Evolutionary conservation across 2,113 vertebrate genomes (phyloP), one percentile per base, ranked within the genome.

Genomic region (Ophiodon elongatus): DNA sequence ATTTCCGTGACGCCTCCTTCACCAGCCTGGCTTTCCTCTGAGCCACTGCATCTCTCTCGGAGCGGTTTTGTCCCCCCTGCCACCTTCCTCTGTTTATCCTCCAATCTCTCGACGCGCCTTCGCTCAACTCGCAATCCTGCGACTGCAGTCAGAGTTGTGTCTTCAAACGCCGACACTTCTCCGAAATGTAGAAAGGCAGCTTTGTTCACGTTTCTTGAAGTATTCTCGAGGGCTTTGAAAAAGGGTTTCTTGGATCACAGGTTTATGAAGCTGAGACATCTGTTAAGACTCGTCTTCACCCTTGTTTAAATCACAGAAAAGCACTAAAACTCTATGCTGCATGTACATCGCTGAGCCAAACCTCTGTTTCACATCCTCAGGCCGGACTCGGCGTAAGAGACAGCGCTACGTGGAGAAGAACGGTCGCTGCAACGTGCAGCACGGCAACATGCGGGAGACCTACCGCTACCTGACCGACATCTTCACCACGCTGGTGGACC

Each of bases 341-440:
- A 37, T 19, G 23, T 31, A 39, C 21, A 35, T 45, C 2, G 29
- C 6, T 8, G 2, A n/a, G 50, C 39, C 15, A 4, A 6, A 50
- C 25, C 13, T 19, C 25, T 60, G 5, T n/a, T 71, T 57, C 54
- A 4, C 54, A 1, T 4, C 13, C 11, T 14, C 87, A 96, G 95
- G 64, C 9, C 94, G 94, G 14, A 80, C 88, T 37, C 93, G 93
- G 2, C 95, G 95, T 29, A 96, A 96, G 68, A 95, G 97, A 1
- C 98, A 98, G 80, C 96, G 98, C 4, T 99, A 99, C 21, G 97
- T 99, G 93, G 97, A 99, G 94, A 99, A 99, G 92, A 97, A 98
- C 35, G 98, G 98, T 0, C 95, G 96, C 50, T 99, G 98, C 91
- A 99, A 99, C 21, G 98, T 99, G 21, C 96, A 97, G 85, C 98